phyloP scores from a whole-genome alignment of 2,888 invertebrate species.

The Aspidiotus rigidus region DNA sequence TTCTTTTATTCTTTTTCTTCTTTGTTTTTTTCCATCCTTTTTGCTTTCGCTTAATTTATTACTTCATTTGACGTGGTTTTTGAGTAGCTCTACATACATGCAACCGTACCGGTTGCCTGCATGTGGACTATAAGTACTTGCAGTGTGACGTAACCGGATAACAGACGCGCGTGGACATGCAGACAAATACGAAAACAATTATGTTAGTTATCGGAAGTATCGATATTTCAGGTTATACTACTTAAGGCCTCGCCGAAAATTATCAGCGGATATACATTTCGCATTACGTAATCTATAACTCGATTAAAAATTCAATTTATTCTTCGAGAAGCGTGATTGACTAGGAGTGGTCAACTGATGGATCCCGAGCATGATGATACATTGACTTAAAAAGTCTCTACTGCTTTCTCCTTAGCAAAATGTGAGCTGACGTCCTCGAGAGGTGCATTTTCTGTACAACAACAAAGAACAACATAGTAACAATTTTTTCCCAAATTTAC shows the following conservation, averaged over 20 bases:
- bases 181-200: constrained; percentile 24
- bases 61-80: constrained; percentile 11
- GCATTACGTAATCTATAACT: too few relatives aligned
- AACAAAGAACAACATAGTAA: too few relatives aligned
- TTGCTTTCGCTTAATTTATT: constrained; percentile 23
- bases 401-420: too few relatives aligned
- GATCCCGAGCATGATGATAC: too few relatives aligned
- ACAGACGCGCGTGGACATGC: background rate
- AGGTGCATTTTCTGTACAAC: too few relatives aligned
- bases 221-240: background rate
- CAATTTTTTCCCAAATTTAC: too few relatives aligned
- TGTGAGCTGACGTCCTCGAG: too few relatives aligned
- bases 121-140: background rate
- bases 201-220: background rate
- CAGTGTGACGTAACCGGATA: constrained; percentile 14
- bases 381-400: too few relatives aligned
- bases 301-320: too few relatives aligned
- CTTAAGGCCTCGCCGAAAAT: background rate
- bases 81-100: background rate
- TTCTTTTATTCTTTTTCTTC: background rate
- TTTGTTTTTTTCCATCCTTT: background rate
- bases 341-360: too few relatives aligned
- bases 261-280: background rate
- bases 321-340: too few relatives aligned
- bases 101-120: background rate